Percentiles rank a stretch among this genome's conserved stretches.
phyloP scores from a whole-genome alignment of 2,888 invertebrate genomes.

The Cecidostiba fungosa region DNA sequence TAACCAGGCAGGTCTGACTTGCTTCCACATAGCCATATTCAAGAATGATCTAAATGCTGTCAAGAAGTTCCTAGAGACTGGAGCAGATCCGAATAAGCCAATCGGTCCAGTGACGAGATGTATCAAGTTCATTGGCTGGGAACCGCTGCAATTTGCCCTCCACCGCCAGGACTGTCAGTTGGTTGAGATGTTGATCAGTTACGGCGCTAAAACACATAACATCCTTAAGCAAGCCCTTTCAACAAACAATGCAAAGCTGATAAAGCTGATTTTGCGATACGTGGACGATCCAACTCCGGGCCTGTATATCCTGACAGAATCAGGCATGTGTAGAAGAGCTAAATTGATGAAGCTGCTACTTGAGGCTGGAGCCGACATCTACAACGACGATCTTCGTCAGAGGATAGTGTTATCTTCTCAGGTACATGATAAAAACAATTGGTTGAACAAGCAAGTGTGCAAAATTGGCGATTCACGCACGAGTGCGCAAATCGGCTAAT shows the following conservation, averaged over 20 bases:
- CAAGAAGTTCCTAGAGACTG: background rate
- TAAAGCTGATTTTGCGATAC: slow-evolving; percentile 9
- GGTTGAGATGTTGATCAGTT: slow-evolving; percentile 1
- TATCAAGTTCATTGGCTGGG: slow-evolving; percentile 7
- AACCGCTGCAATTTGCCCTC: slow-evolving; percentile 28
- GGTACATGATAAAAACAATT: background rate
- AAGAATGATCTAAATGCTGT: background rate
- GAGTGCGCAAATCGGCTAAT: no score
- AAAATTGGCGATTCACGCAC: no score
- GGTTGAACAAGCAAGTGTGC: no score
- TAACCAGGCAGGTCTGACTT: slow-evolving; percentile 26
- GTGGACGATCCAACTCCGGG: background rate
- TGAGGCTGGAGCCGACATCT: background rate
- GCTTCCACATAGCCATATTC: slow-evolving; percentile 33
- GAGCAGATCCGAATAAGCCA: background rate
- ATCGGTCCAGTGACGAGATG: background rate
- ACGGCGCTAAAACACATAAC: background rate
- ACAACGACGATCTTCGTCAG: background rate
- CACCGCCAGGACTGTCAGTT: background rate
- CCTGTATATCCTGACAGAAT: background rate
- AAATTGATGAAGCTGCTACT: background rate
- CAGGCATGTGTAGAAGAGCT: background rate
- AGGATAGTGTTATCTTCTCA: background rate
- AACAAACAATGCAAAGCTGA: background rate
- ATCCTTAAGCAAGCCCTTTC: background rate